phyloP scores from a whole-genome alignment of 2,888 invertebrate species.

The Fabriciana adippe region DNA sequence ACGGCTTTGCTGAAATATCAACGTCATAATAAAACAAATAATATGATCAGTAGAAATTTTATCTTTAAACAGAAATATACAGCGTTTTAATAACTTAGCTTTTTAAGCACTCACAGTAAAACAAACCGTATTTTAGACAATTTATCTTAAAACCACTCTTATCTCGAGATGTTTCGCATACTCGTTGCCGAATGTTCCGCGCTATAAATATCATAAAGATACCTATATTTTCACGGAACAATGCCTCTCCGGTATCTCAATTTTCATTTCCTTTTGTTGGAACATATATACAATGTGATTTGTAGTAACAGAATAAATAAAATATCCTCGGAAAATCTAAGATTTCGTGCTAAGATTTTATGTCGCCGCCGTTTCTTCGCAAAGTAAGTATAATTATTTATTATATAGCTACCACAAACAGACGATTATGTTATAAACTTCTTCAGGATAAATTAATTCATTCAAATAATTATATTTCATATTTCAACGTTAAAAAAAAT shows the following conservation, averaged over 20 bases:
- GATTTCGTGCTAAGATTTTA: conserved; percentile 5
- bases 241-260: conserved; percentile 79
- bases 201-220: conserved; percentile 76
- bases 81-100: not conserved
- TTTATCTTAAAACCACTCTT: conserved; percentile 62
- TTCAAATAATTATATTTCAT: too few species aligned
- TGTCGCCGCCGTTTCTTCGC: too few species aligned
- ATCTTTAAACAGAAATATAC: not conserved
- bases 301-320: conserved; percentile 79
- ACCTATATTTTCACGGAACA: conserved; percentile 77
- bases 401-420: too few species aligned
- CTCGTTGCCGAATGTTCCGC: conserved; percentile 71
- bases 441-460: too few species aligned
- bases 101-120: conserved; percentile 2
- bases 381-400: too few species aligned
- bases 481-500: too few species aligned
- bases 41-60: not conserved
- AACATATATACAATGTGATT: conserved; percentile 75
- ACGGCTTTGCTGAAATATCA: too few species aligned
- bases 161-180: conserved; percentile 70
- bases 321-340: conserved; percentile 43
- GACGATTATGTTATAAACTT: too few species aligned
- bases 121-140: conserved; percentile 15
- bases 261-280: conserved; percentile 79
- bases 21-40: not conserved